Percentiles rank a stretch among this genome's conserved stretches.
These are phyloP conservation scores for Theonella swinhoei DNA, from an alignment of 37 sponge, comb jelly and placozoan genomes.

Conservation along the genomic window DNA sequence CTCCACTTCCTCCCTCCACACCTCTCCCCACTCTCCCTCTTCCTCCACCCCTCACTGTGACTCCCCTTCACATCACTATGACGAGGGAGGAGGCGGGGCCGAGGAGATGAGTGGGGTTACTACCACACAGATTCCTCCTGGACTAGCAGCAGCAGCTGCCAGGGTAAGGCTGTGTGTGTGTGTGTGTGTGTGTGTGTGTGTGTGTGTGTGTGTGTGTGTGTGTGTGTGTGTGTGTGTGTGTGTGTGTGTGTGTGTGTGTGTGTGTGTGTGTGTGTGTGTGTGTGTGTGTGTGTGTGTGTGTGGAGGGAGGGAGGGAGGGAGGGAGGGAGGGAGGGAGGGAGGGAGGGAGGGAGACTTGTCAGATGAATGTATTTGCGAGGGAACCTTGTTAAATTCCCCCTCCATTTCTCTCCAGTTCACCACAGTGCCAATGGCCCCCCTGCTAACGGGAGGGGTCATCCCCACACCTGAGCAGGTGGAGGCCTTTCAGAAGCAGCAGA, in stretches of 20 bases:
- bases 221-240: neutral
- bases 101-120: slow-evolving; percentile 22
- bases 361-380: no score
- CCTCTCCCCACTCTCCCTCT: slow-evolving; percentile 4
- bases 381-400: no score
- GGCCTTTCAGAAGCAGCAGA: slow-evolving; percentile 64
- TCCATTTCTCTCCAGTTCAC: neutral
- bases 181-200: neutral
- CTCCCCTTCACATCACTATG: neutral
- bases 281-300: neutral
- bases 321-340: neutral
- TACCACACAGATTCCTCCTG: neutral
- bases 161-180: no score
- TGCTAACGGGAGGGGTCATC: slow-evolving; percentile 23
- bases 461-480: slow-evolving; percentile 75
- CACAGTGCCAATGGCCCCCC: neutral
- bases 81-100: slow-evolving; percentile 23
- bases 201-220: neutral
- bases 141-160: neutral
- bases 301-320: no score
- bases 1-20: neutral
- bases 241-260: neutral
- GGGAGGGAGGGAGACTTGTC: slow-evolving; percentile 14
- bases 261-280: neutral
- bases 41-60: neutral